These are phyloP conservation scores for Charina bottae DNA, from an alignment of 2,113 vertebrate genomes.

Conservation along the genomic window DNA sequence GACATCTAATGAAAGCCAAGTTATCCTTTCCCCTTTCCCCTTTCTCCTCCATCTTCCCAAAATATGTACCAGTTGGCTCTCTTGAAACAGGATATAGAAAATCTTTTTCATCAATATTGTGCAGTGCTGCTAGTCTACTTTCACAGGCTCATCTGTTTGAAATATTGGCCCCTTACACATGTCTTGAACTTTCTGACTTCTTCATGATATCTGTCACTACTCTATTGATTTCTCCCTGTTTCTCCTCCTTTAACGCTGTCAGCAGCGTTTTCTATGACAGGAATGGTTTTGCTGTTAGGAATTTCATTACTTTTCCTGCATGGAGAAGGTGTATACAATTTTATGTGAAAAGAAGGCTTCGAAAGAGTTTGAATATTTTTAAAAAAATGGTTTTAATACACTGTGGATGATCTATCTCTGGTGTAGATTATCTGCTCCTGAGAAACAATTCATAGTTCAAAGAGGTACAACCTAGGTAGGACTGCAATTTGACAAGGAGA, in stretches of 20 bases:
- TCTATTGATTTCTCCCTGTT: conserved; percentile 34
- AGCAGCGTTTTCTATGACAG: neutral
- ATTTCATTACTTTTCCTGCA: conserved; percentile 13
- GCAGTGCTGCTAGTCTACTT: neutral
- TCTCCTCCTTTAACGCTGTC: conserved; percentile 28
- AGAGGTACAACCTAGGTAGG: neutral
- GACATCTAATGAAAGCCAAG: neutral
- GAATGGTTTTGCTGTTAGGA: conserved; percentile 11
- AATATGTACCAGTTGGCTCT: conserved; percentile 15
- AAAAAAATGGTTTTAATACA: neutral
- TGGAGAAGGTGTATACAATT: neutral
- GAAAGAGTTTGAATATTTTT: neutral
- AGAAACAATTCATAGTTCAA: neutral
- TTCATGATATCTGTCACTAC: conserved; percentile 32
- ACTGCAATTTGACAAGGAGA: neutral
- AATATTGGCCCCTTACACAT: conserved; percentile 28
- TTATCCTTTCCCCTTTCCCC: neutral
- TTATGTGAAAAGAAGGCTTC: neutral
- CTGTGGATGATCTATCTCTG: neutral
- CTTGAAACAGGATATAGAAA: conserved; percentile 19
- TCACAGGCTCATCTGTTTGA: conserved; percentile 26
- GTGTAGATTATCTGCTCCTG: neutral
- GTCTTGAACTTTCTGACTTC: conserved; percentile 38
- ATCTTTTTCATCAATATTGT: neutral
- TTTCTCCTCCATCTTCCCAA: neutral